phyloP scores from a whole-genome alignment of 2,888 invertebrate genomes.

The Geophilus truncorum region DNA sequence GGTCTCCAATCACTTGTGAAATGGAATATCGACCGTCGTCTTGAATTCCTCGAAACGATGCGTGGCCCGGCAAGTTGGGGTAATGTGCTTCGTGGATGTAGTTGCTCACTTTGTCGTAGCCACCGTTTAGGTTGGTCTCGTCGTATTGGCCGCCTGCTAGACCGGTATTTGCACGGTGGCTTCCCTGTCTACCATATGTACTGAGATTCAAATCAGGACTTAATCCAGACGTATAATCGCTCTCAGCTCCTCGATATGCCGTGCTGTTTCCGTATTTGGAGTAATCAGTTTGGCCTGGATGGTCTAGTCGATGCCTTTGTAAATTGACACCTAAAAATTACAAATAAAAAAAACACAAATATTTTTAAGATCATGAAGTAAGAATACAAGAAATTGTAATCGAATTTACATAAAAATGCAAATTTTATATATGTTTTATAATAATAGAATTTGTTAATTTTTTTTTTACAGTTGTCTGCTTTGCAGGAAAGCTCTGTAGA shows the following conservation, averaged over 20 bases:
- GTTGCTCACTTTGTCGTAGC: neutral
- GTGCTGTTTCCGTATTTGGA: neutral
- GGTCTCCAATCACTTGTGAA: conserved; percentile 71
- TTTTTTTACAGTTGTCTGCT: too few relatives aligned
- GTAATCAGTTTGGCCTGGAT: conserved; percentile 8
- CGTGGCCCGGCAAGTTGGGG: neutral
- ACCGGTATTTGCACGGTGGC: conserved; percentile 28
- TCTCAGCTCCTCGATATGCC: neutral
- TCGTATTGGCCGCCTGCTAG: neutral
- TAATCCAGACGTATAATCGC: neutral
- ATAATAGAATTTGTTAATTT: too few relatives aligned
- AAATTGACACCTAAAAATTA: neutral
- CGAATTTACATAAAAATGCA: too few relatives aligned
- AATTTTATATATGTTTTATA: too few relatives aligned
- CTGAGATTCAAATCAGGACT: neutral
- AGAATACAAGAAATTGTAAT: too few relatives aligned
- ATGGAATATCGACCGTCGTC: conserved; percentile 42
- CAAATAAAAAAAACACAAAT: too few relatives aligned
- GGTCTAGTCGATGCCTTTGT: neutral
- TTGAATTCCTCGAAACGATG: neutral
- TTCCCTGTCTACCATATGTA: neutral
- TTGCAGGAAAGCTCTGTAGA: too few relatives aligned
- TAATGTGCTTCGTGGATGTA: neutral
- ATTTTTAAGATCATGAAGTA: too few relatives aligned
- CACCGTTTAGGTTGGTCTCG: conserved; percentile 23